Percentiles rank a stretch among this genome's conserved stretches.
Evolutionary conservation across 23 tunicate genomes (phyloP).

Genomic region (Trididemnum clinides): DNA sequence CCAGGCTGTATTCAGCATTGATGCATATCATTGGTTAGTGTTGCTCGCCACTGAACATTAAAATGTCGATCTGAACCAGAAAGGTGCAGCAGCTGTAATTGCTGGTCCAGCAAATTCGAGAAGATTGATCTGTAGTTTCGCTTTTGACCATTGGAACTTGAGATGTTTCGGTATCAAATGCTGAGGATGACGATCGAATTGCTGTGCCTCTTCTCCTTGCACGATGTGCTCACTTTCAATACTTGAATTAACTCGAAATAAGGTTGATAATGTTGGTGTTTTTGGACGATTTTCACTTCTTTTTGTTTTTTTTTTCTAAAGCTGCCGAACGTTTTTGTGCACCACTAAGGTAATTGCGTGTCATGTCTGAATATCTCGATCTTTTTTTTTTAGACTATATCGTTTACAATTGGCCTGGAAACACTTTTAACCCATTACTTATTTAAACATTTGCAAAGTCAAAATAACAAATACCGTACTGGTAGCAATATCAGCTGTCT

Average conservation of each 20-base stretch:
- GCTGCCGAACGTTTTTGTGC: constrained; percentile 21
- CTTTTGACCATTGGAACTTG: neutral
- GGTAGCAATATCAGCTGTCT: no score
- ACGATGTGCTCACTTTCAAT: neutral
- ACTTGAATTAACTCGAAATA: neutral
- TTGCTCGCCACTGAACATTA: neutral
- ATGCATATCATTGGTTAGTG: neutral
- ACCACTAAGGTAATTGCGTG: neutral
- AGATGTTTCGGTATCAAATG: neutral
- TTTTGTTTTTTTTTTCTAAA: neutral
- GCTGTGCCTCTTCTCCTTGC: neutral
- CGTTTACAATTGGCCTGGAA: no score
- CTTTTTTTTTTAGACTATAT: no score
- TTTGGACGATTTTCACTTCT: neutral
- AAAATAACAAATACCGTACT: no score
- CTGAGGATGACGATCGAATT: neutral
- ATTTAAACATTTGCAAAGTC: no score
- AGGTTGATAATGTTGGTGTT: neutral
- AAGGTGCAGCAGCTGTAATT: neutral
- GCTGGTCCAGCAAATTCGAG: neutral
- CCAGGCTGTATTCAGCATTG: constrained; percentile 1
- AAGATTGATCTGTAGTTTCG: neutral
- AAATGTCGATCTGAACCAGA: neutral
- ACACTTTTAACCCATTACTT: no score
- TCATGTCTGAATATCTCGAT: neutral